Base-by-base conservation (phyloP, 2,113 vertebrate species). In the Nesospiza acunhae region DNA sequence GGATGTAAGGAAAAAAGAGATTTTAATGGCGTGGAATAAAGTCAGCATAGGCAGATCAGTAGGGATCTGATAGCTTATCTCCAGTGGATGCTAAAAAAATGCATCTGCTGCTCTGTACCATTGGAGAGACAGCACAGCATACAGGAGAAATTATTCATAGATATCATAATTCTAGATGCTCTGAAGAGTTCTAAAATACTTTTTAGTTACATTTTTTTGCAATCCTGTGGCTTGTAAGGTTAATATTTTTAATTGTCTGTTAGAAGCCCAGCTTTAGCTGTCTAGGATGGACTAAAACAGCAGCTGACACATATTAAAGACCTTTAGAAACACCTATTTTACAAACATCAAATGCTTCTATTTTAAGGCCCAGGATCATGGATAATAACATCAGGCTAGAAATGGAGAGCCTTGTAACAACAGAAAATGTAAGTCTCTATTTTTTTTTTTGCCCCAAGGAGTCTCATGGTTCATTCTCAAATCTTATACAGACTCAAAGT, bases 391-490 rank as follows among this genome's bases (percentile, higher is more conserved):
- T 74, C 89, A 63, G 75, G 47, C 63, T 90, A 80, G 72, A 91
- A 85, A 74, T 66, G 13, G 41, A 91, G 42, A 67, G 15, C 18
- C 42, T 90, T 55, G 55, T 52, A 91, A 90, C 31, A 93, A 58
- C 30, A 70, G 33, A 80, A 94, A 91, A 72, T 60, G 5, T 47
- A 94, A 83, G 58, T 58, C 22, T 79, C 50, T 80, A 22, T 1
- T 31, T 85, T 91, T 92, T 91, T 92, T 92, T 93, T 70, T 76
- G 33, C 72, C 87, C 68, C 72, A 44, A 90, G 33, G 87, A 96
- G 22, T 80, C 79, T 81, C 72, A 70, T 64, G 85, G 58, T 52
- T 94, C 39, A n/a, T 41, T 42, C 46, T 85, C 74, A 93, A 94
- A 89, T 5, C 7, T 35, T 93, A 56, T n/a, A 17, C 4, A 81